Base-by-base conservation (phyloP, 2,113 vertebrate genomes). In the Chlorodrepanis virens region DNA sequence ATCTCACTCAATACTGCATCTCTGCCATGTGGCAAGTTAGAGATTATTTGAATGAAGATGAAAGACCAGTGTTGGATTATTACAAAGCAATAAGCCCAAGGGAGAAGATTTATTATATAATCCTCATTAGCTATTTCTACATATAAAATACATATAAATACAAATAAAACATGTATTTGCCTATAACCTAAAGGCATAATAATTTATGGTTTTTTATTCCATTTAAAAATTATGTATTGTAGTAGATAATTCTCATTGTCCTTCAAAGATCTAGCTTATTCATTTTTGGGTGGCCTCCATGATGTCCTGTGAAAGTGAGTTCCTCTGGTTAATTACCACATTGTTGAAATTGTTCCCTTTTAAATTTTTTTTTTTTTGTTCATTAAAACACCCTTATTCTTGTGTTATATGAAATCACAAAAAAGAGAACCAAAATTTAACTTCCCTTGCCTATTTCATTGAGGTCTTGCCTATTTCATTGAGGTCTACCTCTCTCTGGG, bases 341-440 rank as follows among this genome's bases (percentile, higher is more conserved):
- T 57, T 84, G 22, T 76, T 89, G 54, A 93, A 83, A 78, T 83
- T 0, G 74, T 60, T 96, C 56, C 44, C 78, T 95, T 97, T 83
- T 84, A 78, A 69, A 31, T 94, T 82, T 77, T 83, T 80, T 96
- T 80, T 90, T 72, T 35, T 35, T 94, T 74, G n/a, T 95, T 96
- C n/a, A 65, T 60, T 54, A 21, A 91, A 92, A 56, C 54, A 54
- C 54, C 12, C 10, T 80, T 88, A n/a, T 84, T 85, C 45, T 77
- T 77, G 9, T 74, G 39, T 87, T 87, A 18, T 5, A 9, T 93
- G n/a, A 83, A 93, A 57, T 35, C 28, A 40, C 81, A 49, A 93
- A 83, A 71, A 57, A n/a, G 52, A 95, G 54, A 57, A 60, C n/a
- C 31, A 93, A 89, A 94, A 83, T 75, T 64, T 83, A 49, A 60